A percentile compares a stretch with the other conserved stretches of the same genome.
phyloP scores from a whole-genome alignment of 2,888 invertebrate species.

The Oasisia sp. region DNA sequence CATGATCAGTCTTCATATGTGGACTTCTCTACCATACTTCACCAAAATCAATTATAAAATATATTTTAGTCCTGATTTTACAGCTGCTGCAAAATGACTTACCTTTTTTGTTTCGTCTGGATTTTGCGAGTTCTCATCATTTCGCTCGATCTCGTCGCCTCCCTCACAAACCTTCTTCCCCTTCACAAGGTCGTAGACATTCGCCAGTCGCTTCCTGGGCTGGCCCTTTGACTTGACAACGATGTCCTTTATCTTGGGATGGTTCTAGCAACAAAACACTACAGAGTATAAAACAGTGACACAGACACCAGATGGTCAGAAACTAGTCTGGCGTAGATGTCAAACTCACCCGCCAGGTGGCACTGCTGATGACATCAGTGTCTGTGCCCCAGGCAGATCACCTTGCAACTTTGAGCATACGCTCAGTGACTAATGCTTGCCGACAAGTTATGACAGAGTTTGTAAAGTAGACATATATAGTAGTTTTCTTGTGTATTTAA shows the following conservation, averaged over 20 bases:
- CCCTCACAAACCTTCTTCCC: conserved; percentile 98
- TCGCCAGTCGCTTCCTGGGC: conserved; percentile 90
- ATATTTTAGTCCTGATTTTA: background rate
- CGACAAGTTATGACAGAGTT: no score
- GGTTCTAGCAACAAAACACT: conserved; percentile 72
- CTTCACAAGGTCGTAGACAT: conserved; percentile 98
- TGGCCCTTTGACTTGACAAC: conserved; percentile 96
- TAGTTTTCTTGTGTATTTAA: no score
- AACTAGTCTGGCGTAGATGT: background rate
- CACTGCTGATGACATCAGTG: no score
- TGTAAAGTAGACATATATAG: no score
- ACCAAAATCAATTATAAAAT: background rate
- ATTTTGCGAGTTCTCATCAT: conserved; percentile 43
- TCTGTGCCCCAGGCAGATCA: no score
- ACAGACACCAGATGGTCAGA: background rate
- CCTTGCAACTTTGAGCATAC: no score
- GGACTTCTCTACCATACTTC: background rate
- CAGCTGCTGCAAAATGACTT: background rate
- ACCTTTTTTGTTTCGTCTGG: conserved; percentile 69
- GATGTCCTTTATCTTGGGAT: conserved; percentile 93
- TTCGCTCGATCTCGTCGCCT: conserved; percentile 91
- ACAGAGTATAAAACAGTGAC: background rate
- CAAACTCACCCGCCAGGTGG: background rate
- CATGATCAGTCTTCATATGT: no score
- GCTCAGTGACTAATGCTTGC: no score